Conservation (phyloP, 2,113 vertebrate genomes). For the Cinclus cinclus region DNA sequence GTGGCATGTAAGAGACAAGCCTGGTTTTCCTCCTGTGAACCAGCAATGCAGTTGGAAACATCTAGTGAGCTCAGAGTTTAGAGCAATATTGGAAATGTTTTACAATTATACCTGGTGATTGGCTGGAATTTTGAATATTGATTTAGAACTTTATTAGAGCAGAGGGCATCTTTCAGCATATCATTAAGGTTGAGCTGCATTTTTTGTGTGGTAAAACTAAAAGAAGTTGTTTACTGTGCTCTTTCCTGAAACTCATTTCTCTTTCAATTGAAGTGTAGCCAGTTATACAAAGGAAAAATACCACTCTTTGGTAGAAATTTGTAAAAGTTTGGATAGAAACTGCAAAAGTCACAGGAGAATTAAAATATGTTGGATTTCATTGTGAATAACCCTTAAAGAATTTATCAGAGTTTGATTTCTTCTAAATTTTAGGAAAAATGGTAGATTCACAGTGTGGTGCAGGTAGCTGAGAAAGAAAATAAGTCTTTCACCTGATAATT, state of each 20-base stretch:
- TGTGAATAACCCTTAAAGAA: neutral
- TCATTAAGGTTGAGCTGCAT: neutral
- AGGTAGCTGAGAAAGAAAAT: neutral
- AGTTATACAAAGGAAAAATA: neutral
- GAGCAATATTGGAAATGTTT: neutral
- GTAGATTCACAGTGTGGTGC: neutral
- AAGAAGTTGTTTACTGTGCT: neutral
- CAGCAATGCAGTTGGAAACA: neutral
- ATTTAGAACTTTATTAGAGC: neutral
- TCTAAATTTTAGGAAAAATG: neutral
- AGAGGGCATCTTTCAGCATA: neutral
- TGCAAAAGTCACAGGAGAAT: neutral
- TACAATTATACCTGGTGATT: neutral
- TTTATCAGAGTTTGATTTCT: neutral
- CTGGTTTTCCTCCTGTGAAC: neutral
- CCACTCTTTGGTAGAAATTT: neutral
- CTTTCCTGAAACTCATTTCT: neutral
- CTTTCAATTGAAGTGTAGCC: neutral
- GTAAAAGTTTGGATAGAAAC: neutral
- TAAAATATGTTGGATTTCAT: neutral
- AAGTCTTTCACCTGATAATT: neutral
- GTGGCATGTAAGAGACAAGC: neutral
- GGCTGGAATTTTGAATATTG: neutral
- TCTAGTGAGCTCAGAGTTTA: neutral
- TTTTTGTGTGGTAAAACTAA: neutral